These are phyloP conservation scores for Arrhamphus sclerolepis DNA, from an alignment of 2,797 vertebrate genomes.

Conservation along the genomic window DNA sequence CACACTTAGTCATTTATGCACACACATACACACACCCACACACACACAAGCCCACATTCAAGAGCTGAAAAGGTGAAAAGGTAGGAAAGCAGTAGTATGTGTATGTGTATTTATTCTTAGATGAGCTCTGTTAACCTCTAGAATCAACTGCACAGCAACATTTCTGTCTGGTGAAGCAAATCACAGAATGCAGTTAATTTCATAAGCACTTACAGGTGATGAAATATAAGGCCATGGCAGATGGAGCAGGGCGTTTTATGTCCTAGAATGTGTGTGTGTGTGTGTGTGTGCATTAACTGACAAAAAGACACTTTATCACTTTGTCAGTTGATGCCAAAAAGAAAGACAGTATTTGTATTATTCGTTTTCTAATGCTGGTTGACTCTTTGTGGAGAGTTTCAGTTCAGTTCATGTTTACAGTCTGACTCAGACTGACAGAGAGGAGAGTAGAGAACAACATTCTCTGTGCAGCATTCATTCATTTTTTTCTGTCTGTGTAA, in stretches of 20 bases:
- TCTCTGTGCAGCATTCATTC: constrained; percentile 1
- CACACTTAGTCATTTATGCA: constrained; percentile 37
- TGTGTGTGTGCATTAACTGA: constrained; percentile 58
- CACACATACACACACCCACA: background rate
- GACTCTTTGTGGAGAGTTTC: background rate
- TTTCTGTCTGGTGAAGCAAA: constrained; percentile 73
- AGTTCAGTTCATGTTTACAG: constrained; percentile 3
- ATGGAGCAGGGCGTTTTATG: constrained; percentile 59
- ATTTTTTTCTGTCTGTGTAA: constrained; percentile 13
- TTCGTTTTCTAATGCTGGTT: background rate
- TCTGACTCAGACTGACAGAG: background rate
- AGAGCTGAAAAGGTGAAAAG: constrained; percentile 4
- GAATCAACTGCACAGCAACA: constrained; percentile 66
- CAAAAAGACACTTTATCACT: constrained; percentile 47
- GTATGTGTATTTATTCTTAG: constrained; percentile 58
- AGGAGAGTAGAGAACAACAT: background rate
- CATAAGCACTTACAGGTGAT: constrained; percentile 83
- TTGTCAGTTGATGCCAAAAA: constrained; percentile 53
- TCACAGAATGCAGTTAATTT: constrained; percentile 72
- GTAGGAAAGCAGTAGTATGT: constrained; percentile 12
- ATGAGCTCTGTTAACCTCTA: constrained; percentile 66
- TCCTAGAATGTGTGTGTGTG: constrained; percentile 17
- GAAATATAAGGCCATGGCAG: constrained; percentile 75
- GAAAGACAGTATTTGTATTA: constrained; percentile 11
- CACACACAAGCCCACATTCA: constrained; percentile 8